Conservation (phyloP, 92 coral and sea anemone genomes). For the Actinernus sp. region DNA sequence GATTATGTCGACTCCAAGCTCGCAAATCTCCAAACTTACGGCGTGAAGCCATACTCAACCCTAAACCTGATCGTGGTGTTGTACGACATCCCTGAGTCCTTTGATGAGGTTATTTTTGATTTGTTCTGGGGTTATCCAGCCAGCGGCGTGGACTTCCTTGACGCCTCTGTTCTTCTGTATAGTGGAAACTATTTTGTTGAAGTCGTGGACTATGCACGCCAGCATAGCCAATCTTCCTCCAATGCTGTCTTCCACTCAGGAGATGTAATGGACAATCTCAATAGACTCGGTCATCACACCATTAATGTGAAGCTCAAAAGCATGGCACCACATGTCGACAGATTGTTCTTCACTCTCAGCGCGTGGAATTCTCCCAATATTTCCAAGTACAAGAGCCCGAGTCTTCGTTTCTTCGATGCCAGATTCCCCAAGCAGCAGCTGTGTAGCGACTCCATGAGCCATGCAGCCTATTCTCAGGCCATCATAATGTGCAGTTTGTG, state of each 20-base stretch:
- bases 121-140: constrained; percentile 93
- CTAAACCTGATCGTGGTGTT: constrained; percentile 83
- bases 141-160: constrained; percentile 65
- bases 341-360: constrained; percentile 90
- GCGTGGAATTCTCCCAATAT: constrained; percentile 94
- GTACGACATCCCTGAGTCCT: constrained; percentile 78
- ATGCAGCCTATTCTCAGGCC: constrained; percentile 95
- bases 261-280: constrained; percentile 68
- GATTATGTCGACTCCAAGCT: too few relatives aligned
- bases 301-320: constrained; percentile 76
- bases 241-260: constrained; percentile 84
- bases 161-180: constrained; percentile 91
- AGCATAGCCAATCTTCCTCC: constrained; percentile 8
- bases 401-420: constrained; percentile 85
- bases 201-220: constrained; percentile 49
- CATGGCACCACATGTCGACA: constrained; percentile 68
- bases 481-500: constrained; percentile 93
- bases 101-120: constrained; percentile 91
- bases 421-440: constrained; percentile 80
- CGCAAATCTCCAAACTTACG: too few relatives aligned
- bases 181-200: constrained; percentile 53
- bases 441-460: constrained; percentile 86
- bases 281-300: constrained; percentile 84
- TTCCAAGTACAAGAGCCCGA: constrained; percentile 85
- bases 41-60: constrained; percentile 76